Base-by-base conservation (phyloP, 2,797 vertebrate species). In the Sebastolobus alascanus region DNA sequence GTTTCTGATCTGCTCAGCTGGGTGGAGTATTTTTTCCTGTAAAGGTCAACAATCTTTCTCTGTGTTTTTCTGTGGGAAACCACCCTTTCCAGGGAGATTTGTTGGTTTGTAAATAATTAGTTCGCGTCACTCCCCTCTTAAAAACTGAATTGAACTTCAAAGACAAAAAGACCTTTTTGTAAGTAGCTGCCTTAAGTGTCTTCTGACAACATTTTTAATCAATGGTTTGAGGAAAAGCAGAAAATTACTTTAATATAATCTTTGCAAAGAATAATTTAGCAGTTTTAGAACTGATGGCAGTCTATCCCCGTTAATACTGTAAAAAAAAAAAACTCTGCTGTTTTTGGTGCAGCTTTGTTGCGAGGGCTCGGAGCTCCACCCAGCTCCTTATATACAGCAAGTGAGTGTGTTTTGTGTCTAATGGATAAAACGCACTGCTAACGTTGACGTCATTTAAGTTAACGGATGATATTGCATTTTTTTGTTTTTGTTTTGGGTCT, bases 301-400 rank as follows among this genome's bases (percentile, higher is more conserved):
- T n/a, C 1, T 1, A n/a, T n/a, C 54, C 2, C 8, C 22, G 1
- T 59, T 66, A 20, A 11, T 25, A 50, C 8, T 20, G 12, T n/a
- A 13, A 20, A 31, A 22, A 79, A 67, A 33, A 43, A 14, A 27
- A 1, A 10, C 22, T 25, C 20, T 18, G 2, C 27, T 37, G 3
- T 14, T 4, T 37, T 13, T 60, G 6, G 0, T 8, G 1, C 18
- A 43, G 25, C 5, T 63, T 33, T 0, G 0, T 0, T 6, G 8
- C 46, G 11, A 65, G 40, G 40, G 54, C 70, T 80, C 56, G 0
- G 40, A 69, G 84, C 86, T 86, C 87, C 89, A 18, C 90, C 86
- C 84, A 40, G 1, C 67, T 59, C 6, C 8, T 60, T 13, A 75
- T 73, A 46, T 25, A 29, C 1, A 38, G 11, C n/a, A 18, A 22